Conservation (phyloP, 1,140 invertebrate species). For the Sitobion miscanthi region DNA sequence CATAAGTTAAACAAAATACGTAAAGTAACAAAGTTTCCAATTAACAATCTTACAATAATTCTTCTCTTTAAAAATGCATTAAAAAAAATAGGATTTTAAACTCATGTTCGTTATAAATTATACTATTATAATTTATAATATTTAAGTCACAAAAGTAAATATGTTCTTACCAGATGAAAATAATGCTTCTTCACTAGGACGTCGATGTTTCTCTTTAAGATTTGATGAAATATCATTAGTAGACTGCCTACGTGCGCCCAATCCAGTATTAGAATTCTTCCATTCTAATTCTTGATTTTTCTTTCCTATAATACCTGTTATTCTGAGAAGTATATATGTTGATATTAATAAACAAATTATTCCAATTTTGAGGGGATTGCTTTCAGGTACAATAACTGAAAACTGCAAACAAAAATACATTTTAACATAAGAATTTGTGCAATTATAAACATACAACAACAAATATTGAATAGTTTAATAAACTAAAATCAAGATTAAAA, state of each 20-base stretch:
- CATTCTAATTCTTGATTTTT: constrained; percentile 29
- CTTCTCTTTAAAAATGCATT: background rate
- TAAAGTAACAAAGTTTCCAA: too few relatives aligned
- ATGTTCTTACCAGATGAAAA: constrained; percentile 68
- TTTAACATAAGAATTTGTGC: background rate
- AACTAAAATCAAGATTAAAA: too few relatives aligned
- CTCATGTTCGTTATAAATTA: background rate
- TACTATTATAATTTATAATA: background rate
- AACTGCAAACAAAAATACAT: constrained; percentile 7
- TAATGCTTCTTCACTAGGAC: constrained; percentile 80
- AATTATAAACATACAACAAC: background rate
- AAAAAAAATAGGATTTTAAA: too few relatives aligned
- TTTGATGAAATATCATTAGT: constrained; percentile 57
- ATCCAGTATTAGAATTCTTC: background rate
- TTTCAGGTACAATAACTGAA: constrained; percentile 44
- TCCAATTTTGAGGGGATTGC: constrained; percentile 33
- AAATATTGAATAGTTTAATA: background rate
- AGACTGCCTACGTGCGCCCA: constrained; percentile 57
- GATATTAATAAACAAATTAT: constrained; percentile 27
- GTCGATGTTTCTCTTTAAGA: constrained; percentile 66
- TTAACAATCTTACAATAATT: too few relatives aligned
- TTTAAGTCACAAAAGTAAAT: background rate
- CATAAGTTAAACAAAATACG: too few relatives aligned
- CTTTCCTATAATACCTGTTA: background rate
- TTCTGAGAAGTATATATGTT: constrained; percentile 4